Conservation (phyloP, 2,113 vertebrate genomes). For the Mungos mungo region DNA sequence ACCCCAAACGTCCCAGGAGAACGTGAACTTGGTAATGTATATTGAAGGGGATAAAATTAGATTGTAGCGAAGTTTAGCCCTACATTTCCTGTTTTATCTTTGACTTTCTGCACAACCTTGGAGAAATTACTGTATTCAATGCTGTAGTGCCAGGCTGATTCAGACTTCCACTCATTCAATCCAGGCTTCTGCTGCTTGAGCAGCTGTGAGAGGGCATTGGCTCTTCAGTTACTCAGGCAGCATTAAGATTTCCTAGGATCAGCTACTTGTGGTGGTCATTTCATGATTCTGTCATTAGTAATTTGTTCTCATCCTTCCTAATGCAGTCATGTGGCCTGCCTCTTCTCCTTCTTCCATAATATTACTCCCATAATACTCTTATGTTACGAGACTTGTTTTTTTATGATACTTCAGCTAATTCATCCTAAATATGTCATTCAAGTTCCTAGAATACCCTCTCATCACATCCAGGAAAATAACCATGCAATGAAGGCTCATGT, state of each 20-base stretch:
- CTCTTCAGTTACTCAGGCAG: neutral
- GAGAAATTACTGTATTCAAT: neutral
- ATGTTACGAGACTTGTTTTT: neutral
- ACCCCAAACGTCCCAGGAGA: neutral
- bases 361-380: neutral
- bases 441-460: neutral
- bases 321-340: neutral
- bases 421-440: neutral
- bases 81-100: slow-evolving; percentile 10
- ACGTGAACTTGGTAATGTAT: neutral
- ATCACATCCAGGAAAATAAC: neutral
- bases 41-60: slow-evolving; percentile 58
- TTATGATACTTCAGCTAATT: neutral
- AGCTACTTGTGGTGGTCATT: neutral
- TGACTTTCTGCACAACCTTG: slow-evolving; percentile 14
- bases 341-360: neutral
- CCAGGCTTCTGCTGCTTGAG: neutral
- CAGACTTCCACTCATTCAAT: neutral
- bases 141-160: neutral
- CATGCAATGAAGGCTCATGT: neutral
- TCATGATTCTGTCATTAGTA: neutral
- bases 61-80: neutral
- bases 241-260: neutral
- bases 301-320: neutral
- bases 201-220: neutral